Base-by-base conservation (phyloP, 2,797 vertebrate species). In the Notoglanidium macrostoma region DNA sequence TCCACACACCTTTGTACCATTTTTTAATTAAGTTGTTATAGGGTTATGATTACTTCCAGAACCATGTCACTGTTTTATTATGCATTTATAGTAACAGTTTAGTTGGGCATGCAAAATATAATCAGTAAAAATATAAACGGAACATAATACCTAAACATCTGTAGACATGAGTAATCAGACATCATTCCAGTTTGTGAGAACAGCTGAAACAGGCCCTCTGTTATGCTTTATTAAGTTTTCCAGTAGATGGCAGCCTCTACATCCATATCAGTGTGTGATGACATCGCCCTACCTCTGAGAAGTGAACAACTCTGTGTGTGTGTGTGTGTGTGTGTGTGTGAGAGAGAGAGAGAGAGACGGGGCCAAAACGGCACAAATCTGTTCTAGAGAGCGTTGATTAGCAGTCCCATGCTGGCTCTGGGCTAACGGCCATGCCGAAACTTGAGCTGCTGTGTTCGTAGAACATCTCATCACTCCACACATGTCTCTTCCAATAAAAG, bases 161-260 rank as follows among this genome's bases (percentile, higher is more conserved):
- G 21, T 44, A n/a, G 29, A 3, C 35, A 17, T 65, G 8, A 83
- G 59, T 68, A 21, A 84, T 12, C 3, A n/a, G 8, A 32, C 1
- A 19, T 40, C 21, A 35, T 10, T 59, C 0, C 21, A 35, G 32
- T 46, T 72, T 61, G 32, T 44, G 14, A 35, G 54, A 46, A 32
- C 72, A 67, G 61, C 51, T 78, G 55, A 1, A 54, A 77, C 74
- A 32, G 51, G 29, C 32, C 11, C 0, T 87, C 76, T 59, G 0
- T 10, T 9, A 32, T 21, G 70, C 63, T 8, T 67, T 21, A 44
- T n/a, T 0, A 61, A 5, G 14, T 88, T 79, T 6, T 73, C 55
- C 95, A 95, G 93, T 93, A 94, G 95, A 85, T 94, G 95, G 92
- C 94, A 95, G 82, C 87, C 79, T 92, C 85, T 82, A 83, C 61